Base-by-base conservation (phyloP, 1,140 invertebrate genomes). In the Papilio aristodemus region DNA sequence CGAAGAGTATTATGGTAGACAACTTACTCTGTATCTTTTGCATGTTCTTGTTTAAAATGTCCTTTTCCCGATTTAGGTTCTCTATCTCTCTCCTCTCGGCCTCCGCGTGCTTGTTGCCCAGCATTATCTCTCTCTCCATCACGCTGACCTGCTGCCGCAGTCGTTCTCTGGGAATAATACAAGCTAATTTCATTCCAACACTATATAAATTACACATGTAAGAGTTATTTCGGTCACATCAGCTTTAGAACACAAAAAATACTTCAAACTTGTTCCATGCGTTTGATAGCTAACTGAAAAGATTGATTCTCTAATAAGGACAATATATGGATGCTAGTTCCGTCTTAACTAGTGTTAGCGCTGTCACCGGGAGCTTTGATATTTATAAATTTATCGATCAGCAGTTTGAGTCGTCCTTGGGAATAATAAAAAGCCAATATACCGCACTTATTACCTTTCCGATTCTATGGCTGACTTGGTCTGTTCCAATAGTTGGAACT, bases 41-140 rank as follows among this genome's bases (percentile, higher is more conserved):
- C 64, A 93, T 84, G 66, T 83, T 93, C 77, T 94, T 94, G 19
- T 90, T 91, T 1, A 94, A 67, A 2, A 92, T 87, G 0, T 94
- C 93, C 68, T 93, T 94, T 75, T 94, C 93, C 27, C 93, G 90
- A 68, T 85, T 84, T 0, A 93, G 68, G 62, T 90, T 90, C 70
- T 93, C 93, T 4, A 93, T 87, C 0, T 86, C 82, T 43, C 91
- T 78, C 69, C 86, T 86, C 71, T 93, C 91, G 1, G 75, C 72
- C 50, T 92, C 92, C 0, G 89, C 84, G 58, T 93, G 87, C 62
- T 90, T 90, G 64, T 92, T 92, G 50, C 80, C 75, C 19, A 91
- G 71, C 75, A 92, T 87, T 14, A 93, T 89, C 71, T 93, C 91
- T 62, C 89, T 86, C 70, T 93, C 90, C 77, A 93, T 89, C 7